A percentile compares a stretch with the other conserved stretches of the same genome.
phyloP scores from a whole-genome alignment of 2,797 vertebrate species.

The Rallus crepitans region DNA sequence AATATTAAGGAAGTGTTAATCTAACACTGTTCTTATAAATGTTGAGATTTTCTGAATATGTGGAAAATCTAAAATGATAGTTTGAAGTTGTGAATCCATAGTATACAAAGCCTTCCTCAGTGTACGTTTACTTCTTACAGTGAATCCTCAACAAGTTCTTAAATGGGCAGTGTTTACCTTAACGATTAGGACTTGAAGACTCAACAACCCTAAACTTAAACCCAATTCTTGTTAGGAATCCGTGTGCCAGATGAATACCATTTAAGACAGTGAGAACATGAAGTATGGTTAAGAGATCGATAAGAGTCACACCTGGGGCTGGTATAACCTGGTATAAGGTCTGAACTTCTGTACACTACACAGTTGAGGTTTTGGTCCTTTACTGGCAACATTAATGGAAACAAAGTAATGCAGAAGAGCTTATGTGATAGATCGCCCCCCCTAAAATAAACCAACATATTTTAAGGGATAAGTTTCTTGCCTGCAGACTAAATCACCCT shows the following conservation, averaged over 20 bases:
- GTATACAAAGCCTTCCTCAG: neutral
- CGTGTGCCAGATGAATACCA: neutral
- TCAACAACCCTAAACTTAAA: neutral
- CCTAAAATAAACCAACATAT: neutral
- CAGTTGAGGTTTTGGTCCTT: neutral
- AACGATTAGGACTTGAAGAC: neutral
- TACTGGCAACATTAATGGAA: neutral
- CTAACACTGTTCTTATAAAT: neutral
- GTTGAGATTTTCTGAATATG: neutral
- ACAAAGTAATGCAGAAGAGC: neutral
- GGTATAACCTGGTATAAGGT: neutral
- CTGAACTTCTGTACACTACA: neutral
- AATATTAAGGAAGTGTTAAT: neutral
- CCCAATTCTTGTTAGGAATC: neutral
- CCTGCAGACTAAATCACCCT: neutral
- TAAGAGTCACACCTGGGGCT: neutral
- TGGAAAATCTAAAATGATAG: neutral
- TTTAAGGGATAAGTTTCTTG: neutral
- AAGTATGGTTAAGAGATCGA: neutral
- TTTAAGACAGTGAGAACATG: neutral
- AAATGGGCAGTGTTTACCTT: neutral
- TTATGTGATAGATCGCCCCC: neutral
- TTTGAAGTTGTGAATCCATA: neutral
- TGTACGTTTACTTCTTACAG: neutral
- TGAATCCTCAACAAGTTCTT: neutral